Evolutionary conservation across 2,888 invertebrate species (phyloP), one percentile per base, ranked within the genome.

Genomic region (Doris montereyensis): DNA sequence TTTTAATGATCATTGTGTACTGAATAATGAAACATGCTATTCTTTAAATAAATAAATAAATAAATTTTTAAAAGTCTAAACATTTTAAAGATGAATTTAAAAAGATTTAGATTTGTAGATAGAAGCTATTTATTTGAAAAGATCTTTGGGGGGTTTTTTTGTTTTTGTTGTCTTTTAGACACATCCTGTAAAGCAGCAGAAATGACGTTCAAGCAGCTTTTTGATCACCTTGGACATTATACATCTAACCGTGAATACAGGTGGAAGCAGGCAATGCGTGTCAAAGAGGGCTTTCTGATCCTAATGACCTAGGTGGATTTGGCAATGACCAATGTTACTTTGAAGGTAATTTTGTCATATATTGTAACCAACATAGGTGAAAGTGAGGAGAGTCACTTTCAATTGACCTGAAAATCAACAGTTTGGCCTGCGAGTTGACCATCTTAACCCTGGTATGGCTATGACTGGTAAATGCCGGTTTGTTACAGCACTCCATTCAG

Each of bases 271-370:
- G 89, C 89, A 76, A 89, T 90, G 85, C 83, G 91, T 4, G 89
- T 91, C 13, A 91, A 77, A 81, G 91, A 26, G 88, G 88, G 13
- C 85, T 91, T 0, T 73, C 83, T 4, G 87, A 91, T 79, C 87
- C 90, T 0, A 88, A 89, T 83, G 86, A 87, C 76, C 83, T 86
- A 0, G 91, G 91, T 32, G 90, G 90, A 13, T 88, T 88, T 82
- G 90, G 90, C 13, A 87, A 88, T 80, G 90, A 91, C 81, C 91
- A 91, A 83, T 89, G 89, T 76, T 91, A 90, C 83, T 91, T 91
- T 87, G 90, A 90, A 87, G 90, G 90, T 90, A 82, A n/a, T n/a
- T n/a, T n/a, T n/a, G n/a, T n/a, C n/a, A n/a, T n/a, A n/a, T n/a
- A n/a, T n/a, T n/a, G n/a, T n/a, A n/a, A n/a, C n/a, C n/a, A n/a